These are phyloP conservation scores for Ferrisia virgata DNA, from an alignment of 2,888 invertebrate genomes.

Conservation along the genomic window DNA sequence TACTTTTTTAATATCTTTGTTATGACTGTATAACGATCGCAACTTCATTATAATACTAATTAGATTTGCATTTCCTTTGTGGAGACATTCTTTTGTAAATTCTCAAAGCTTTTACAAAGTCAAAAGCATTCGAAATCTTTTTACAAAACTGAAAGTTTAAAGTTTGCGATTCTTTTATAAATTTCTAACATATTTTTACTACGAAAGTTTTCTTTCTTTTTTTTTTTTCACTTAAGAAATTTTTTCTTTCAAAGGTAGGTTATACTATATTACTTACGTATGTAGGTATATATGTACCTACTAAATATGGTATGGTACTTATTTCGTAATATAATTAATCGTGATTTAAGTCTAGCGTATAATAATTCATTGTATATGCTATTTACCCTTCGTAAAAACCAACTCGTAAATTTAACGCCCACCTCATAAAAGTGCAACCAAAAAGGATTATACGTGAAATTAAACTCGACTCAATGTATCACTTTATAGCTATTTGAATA, in stretches of 20 bases:
- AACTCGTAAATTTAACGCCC: slow-evolving; percentile 9
- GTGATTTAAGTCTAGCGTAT: not conserved
- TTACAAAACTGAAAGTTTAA: not conserved
- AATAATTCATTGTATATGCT: slow-evolving; percentile 7
- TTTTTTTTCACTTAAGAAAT: not conserved
- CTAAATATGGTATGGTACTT: not conserved
- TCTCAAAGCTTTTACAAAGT: slow-evolving; percentile 28
- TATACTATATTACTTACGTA: no score
- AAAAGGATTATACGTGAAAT: slow-evolving; percentile 22
- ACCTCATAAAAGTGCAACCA: slow-evolving; percentile 18
- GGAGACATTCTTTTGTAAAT: slow-evolving; percentile 10
- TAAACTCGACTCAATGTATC: slow-evolving; percentile 27
- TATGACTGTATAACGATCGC: slow-evolving; percentile 37
- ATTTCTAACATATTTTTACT: slow-evolving; percentile 2
- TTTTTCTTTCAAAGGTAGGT: not conserved
- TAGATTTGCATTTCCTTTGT: slow-evolving; percentile 24
- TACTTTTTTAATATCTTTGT: slow-evolving; percentile 38
- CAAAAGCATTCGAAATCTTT: slow-evolving; percentile 23
- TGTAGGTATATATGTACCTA: no score
- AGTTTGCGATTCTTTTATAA: slow-evolving; percentile 19
- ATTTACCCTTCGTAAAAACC: not conserved
- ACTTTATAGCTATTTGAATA: not conserved
- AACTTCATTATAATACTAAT: slow-evolving; percentile 44
- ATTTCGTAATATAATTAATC: not conserved
- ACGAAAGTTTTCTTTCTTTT: not conserved